phyloP scores from a whole-genome alignment of 1,140 invertebrate species.

The Wasmannia auropunctata region DNA sequence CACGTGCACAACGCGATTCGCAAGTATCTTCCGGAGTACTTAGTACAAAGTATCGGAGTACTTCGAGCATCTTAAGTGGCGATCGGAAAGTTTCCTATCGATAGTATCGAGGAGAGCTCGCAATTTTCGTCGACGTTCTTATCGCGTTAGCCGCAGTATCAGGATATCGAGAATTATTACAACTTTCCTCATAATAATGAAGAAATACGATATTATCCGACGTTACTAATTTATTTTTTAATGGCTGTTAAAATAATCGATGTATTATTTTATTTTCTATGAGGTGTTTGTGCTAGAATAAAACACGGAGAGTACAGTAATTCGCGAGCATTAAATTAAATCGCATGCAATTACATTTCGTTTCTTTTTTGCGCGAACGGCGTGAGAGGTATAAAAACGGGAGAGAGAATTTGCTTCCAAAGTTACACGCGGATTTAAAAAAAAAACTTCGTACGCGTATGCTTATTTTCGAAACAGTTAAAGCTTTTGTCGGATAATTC shows the following conservation, averaged over 20 bases:
- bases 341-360: neutral
- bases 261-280: neutral
- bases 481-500: neutral
- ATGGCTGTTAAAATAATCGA: neutral
- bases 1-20: neutral
- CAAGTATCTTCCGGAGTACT: slow-evolving; percentile 43
- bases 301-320: neutral
- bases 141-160: slow-evolving; percentile 25
- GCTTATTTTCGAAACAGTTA: neutral
- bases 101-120: slow-evolving; percentile 1
- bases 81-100: slow-evolving; percentile 42
- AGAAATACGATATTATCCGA: neutral
- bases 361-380: neutral
- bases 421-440: neutral
- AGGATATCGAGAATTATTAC: slow-evolving; percentile 27
- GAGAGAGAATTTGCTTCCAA: neutral
- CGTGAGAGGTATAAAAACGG: neutral
- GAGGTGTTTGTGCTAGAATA: neutral
- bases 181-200: slow-evolving; percentile 12
- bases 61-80: slow-evolving; percentile 37
- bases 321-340: neutral
- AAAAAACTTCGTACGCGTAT: neutral
- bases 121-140: slow-evolving; percentile 28
- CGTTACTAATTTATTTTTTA: neutral
- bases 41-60: slow-evolving; percentile 43